A percentile compares a stretch with the other conserved stretches of the same genome.
Evolutionary conservation across 2,888 invertebrate genomes (phyloP).

Genomic region (Lochmaea crataegi): DNA sequence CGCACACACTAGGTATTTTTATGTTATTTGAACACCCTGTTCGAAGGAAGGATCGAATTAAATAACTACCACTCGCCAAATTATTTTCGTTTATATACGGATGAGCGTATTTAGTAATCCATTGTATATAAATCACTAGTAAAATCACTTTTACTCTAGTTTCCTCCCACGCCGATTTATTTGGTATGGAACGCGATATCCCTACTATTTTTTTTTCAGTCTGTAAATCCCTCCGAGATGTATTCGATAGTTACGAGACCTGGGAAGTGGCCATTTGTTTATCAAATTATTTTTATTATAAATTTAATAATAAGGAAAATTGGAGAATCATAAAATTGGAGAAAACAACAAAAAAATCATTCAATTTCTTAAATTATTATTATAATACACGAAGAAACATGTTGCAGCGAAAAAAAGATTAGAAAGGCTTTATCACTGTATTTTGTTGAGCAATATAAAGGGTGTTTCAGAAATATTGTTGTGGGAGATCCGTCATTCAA

Average conservation of each 20-base stretch:
- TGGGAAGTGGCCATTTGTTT: slow-evolving; percentile 17
- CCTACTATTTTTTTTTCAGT: slow-evolving; percentile 29
- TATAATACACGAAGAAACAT: too few species aligned
- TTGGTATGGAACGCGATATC: slow-evolving; percentile 39
- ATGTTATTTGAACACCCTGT: slow-evolving; percentile 4
- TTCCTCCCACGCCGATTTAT: slow-evolving; percentile 57
- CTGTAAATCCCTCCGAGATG: slow-evolving; percentile 36
- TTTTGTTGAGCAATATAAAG: too few species aligned
- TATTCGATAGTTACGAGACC: slow-evolving; percentile 16
- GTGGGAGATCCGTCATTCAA: too few species aligned
- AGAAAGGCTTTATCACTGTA: too few species aligned
- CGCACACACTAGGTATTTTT: slow-evolving; percentile 10
- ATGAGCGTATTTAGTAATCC: slow-evolving; percentile 60
- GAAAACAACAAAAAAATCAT: too few species aligned
- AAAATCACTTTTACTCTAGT: slow-evolving; percentile 61
- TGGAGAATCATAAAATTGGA: too few species aligned
- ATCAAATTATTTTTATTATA: too few species aligned
- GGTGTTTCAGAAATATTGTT: too few species aligned
- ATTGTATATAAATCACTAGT: slow-evolving; percentile 56
- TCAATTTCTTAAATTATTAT: too few species aligned
- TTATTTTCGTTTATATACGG: slow-evolving; percentile 62
- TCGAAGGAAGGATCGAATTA: neutral
- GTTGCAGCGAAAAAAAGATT: too few species aligned
- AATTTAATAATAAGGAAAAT: too few species aligned
- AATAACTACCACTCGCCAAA: slow-evolving; percentile 47